Percentiles rank a stretch among this genome's conserved stretches.
These are phyloP conservation scores for Hyles vespertilio DNA, from an alignment of 1,140 invertebrate species.

Conservation along the genomic window DNA sequence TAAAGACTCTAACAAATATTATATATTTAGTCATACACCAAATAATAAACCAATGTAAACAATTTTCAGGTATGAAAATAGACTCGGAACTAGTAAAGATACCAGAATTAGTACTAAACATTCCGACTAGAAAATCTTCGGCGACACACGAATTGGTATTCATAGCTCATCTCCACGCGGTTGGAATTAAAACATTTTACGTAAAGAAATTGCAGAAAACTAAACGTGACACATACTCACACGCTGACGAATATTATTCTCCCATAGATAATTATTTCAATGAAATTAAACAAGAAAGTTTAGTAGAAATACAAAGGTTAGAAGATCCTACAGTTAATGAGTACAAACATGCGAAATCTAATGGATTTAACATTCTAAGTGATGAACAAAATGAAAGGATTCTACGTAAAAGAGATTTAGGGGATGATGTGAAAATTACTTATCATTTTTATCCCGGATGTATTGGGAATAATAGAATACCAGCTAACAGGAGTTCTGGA, in stretches of 20 bases:
- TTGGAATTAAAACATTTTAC: constrained; percentile 80
- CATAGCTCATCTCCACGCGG: constrained; percentile 76
- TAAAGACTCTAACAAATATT: too few species aligned
- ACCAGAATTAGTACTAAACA: constrained; percentile 70
- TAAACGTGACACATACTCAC: constrained; percentile 1
- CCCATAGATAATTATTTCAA: constrained; percentile 43
- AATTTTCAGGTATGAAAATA: constrained; percentile 43
- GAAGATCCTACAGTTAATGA: constrained; percentile 13
- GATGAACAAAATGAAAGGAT: constrained; percentile 3
- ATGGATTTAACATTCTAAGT: not conserved
- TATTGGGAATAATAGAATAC: constrained; percentile 36
- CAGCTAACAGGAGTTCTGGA: constrained; percentile 80
- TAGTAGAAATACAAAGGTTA: constrained; percentile 18
- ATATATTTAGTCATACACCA: too few species aligned
- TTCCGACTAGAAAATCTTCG: constrained; percentile 79
- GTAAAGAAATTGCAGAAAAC: constrained; percentile 46
- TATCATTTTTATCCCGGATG: constrained; percentile 80
- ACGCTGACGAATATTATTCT: constrained; percentile 26
- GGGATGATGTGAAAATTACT: constrained; percentile 7
- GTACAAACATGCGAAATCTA: not conserved
- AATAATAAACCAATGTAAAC: not conserved
- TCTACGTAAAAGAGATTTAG: not conserved
- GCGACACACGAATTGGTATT: constrained; percentile 82
- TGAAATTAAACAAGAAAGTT: constrained; percentile 22
- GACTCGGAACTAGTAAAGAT: constrained; percentile 79